Conservation (phyloP, 2,888 invertebrate species). For the Ennomos erosarius region DNA sequence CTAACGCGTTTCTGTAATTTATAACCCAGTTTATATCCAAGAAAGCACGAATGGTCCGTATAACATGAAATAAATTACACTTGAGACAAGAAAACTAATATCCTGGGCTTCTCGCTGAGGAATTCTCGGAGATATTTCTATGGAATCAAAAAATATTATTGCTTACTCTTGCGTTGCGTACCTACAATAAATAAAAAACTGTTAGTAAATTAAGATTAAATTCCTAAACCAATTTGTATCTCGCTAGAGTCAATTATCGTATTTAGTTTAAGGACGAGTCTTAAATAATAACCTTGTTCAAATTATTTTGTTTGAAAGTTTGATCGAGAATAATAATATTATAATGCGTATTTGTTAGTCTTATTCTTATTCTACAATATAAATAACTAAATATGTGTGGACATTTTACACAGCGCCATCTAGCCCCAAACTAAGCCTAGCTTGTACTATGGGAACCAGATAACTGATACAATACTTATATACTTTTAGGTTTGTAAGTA, state of each 20-base stretch:
- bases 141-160: constrained; percentile 45
- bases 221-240: constrained; percentile 2
- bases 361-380: no score
- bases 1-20: constrained; percentile 36
- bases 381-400: no score
- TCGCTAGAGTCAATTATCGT: not conserved
- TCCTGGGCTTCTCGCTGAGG: constrained; percentile 42
- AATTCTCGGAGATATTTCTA: constrained; percentile 42
- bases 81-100: constrained; percentile 51
- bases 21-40: constrained; percentile 32
- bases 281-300: no score
- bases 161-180: constrained; percentile 5
- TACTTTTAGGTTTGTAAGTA: no score
- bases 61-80: constrained; percentile 49
- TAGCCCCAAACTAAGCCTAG: no score
- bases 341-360: no score
- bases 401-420: no score
- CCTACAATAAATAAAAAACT: constrained; percentile 15
- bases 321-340: no score
- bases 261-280: no score
- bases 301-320: no score
- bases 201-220: constrained; percentile 27
- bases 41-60: constrained; percentile 30
- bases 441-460: no score
- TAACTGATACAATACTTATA: no score